phyloP scores from a whole-genome alignment of 2,797 vertebrate species.

The Galaxias olidus region DNA sequence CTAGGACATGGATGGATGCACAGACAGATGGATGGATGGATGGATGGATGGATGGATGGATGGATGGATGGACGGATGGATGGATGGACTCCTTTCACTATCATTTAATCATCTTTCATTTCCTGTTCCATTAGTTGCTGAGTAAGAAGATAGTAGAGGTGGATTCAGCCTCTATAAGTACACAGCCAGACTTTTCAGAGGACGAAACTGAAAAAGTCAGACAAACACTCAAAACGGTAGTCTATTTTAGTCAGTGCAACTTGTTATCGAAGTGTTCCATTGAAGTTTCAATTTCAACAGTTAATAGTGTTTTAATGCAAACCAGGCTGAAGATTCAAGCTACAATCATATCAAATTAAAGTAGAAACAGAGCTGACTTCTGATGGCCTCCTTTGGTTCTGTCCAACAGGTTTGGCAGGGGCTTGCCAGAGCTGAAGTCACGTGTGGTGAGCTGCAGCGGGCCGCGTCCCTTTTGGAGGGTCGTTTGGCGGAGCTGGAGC shows the following conservation, averaged over 20 bases:
- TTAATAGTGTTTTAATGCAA: no score
- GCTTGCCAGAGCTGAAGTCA: slow-evolving; percentile 48
- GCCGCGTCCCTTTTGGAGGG: slow-evolving; percentile 57
- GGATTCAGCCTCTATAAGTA: slow-evolving; percentile 35
- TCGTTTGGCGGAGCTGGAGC: slow-evolving; percentile 58
- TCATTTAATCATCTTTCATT: background rate
- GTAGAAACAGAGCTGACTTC: background rate
- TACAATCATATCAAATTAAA: background rate
- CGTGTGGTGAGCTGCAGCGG: slow-evolving; percentile 57
- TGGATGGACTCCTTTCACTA: background rate
- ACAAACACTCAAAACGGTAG: slow-evolving; percentile 57
- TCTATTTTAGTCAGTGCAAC: background rate
- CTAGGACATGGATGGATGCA: background rate
- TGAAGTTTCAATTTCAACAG: no score
- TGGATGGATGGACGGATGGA: background rate
- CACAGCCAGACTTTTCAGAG: slow-evolving; percentile 42
- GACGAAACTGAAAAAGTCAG: slow-evolving; percentile 43
- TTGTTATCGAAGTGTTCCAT: no score
- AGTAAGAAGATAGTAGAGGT: slow-evolving; percentile 56
- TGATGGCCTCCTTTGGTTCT: background rate
- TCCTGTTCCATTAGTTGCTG: slow-evolving; percentile 25
- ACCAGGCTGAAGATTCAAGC: no score
- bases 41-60: background rate
- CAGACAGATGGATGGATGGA: background rate
- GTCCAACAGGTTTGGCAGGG: slow-evolving; percentile 37